Base-by-base conservation (phyloP, 2,888 invertebrate species). In the Glyphotaelius pellucidus region DNA sequence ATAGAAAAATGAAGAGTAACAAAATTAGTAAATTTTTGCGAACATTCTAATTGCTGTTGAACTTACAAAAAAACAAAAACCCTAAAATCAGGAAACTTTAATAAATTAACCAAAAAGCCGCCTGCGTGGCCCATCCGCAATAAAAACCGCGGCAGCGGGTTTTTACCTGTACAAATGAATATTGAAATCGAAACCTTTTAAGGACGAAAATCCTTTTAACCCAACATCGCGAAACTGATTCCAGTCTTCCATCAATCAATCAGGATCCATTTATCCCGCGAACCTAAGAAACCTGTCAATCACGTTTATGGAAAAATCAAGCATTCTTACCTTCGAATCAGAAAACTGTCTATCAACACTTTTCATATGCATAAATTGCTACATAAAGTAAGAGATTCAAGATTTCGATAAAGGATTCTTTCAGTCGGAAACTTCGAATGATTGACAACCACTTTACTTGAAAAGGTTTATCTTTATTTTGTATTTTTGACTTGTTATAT, bases 201-300 rank as follows among this genome's bases (percentile, higher is more conserved):
- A 31, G 14, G 87, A 52, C 87, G 19, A 15, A 32, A 83, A 85
- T 42, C 87, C 87, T 87, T 87, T 87, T 19, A 52, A 85, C 85
- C 85, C 38, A 1, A n/a, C 88, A 32, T 35, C 25, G 38, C 80
- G 86, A 31, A 85, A 90, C 85, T 90, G 90, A 84, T 85, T 90
- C 11, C 67, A 67, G 67, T 67, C 67, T 25, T 12, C 19, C 90
- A 90, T 90, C 90, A 90, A 90, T 90, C 90, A 86, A 90, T 90
- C 90, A 42, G 52, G 30, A 32, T 31, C 80, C 90, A 67, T 90
- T 90, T 90, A 90, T 52, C 90, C 90, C 79, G 32, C 90, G 31
- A 84, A 85, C n/a, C 35, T 15, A 79, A 83, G 83, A n/a, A 38
- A 30, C 32, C 67, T 67, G 67, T 85, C 90, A 90, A 86, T 90